Conservation (phyloP, 2,113 vertebrate genomes). For the Raja brachyura region DNA sequence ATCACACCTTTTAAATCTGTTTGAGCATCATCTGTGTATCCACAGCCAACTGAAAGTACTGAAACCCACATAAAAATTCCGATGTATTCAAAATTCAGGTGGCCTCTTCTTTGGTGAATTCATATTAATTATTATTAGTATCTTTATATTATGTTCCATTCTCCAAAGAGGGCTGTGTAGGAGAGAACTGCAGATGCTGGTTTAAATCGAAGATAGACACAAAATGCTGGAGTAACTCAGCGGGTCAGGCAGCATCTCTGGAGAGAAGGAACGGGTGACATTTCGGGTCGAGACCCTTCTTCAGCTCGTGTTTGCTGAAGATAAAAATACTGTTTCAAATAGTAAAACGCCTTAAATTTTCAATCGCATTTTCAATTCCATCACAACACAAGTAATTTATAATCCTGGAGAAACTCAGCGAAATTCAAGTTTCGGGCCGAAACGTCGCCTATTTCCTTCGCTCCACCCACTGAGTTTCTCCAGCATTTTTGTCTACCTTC, state of each 20-base stretch:
- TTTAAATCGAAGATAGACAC: too few relatives aligned
- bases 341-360: neutral
- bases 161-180: too few relatives aligned
- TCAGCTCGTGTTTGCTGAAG: neutral
- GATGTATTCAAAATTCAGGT: neutral
- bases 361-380: conserved; percentile 7
- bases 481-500: too few relatives aligned
- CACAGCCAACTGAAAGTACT: neutral
- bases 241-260: too few relatives aligned
- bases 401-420: neutral
- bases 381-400: neutral
- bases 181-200: too few relatives aligned
- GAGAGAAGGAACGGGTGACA: too few relatives aligned
- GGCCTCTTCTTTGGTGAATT: neutral
- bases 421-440: too few relatives aligned
- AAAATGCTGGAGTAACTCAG: too few relatives aligned
- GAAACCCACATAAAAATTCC: neutral
- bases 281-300: too few relatives aligned
- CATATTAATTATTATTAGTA: neutral
- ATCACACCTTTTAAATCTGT: conserved; percentile 5
- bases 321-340: neutral
- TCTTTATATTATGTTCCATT: neutral
- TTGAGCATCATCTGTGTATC: neutral
- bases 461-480: too few relatives aligned
- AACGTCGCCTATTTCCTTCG: too few relatives aligned